These are phyloP conservation scores for Ptilonorhynchus violaceus DNA, from an alignment of 2,113 vertebrate species.

Conservation along the genomic window DNA sequence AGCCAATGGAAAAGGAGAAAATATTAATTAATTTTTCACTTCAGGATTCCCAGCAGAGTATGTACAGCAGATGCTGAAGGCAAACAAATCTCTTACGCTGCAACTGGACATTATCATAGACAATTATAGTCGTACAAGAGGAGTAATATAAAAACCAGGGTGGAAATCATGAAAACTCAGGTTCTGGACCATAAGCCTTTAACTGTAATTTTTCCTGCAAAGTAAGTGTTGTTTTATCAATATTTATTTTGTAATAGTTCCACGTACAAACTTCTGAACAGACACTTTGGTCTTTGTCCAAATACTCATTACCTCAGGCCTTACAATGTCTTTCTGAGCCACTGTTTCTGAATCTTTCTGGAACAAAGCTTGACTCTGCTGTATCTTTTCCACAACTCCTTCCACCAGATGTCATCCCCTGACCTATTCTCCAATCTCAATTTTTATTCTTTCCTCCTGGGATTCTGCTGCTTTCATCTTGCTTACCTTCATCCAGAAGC, in stretches of 20 bases:
- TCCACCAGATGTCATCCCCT: neutral
- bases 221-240: neutral
- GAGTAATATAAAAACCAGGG: neutral
- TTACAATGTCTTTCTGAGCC: neutral
- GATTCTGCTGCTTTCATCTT: neutral
- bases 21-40: slow-evolving; percentile 26
- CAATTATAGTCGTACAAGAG: neutral
- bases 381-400: neutral
- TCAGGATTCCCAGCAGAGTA: neutral
- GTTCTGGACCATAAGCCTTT: neutral
- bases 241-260: neutral
- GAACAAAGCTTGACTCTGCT: neutral
- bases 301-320: neutral
- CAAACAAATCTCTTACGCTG: neutral
- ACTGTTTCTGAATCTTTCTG: neutral
- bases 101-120: neutral
- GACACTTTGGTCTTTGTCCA: neutral
- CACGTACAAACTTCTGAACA: neutral
- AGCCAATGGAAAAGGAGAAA: neutral
- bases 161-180: neutral
- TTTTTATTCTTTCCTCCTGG: neutral
- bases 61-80: neutral
- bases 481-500: neutral
- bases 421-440: neutral
- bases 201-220: neutral